Percentiles rank a stretch among this genome's conserved stretches.
Evolutionary conservation across 92 coral and sea anemone genomes (phyloP).

Genomic region (Umimayanthus kanabou): DNA sequence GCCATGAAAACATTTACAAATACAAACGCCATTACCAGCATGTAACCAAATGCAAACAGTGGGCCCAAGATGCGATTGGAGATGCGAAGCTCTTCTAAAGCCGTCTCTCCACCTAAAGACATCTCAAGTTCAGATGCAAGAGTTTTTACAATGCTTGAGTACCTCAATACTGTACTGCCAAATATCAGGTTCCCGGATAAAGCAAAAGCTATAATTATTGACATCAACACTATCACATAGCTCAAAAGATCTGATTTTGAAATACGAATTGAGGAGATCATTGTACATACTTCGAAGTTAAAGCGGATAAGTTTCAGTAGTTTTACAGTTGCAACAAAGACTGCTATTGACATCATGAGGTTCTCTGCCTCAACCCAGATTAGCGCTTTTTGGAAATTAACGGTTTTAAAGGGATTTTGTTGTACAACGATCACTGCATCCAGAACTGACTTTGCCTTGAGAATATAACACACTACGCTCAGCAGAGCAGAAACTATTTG

Average conservation of each 20-base stretch:
- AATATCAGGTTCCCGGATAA: constrained; percentile 39
- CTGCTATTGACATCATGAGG: constrained; percentile 22
- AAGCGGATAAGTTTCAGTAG: constrained; percentile 15
- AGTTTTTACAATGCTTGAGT: constrained; percentile 47
- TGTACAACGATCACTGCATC: background rate
- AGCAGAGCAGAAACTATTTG: constrained; percentile 2
- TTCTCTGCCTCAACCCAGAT: constrained; percentile 32
- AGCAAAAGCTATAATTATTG: constrained; percentile 11
- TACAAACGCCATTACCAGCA: constrained; percentile 58
- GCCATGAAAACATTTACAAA: constrained; percentile 74
- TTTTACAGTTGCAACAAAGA: constrained; percentile 25
- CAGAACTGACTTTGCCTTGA: constrained; percentile 9
- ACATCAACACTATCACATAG: background rate
- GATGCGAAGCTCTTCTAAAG: constrained; percentile 39
- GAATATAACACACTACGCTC: constrained; percentile 4
- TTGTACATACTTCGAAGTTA: background rate
- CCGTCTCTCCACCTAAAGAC: constrained; percentile 59
- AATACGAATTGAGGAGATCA: background rate
- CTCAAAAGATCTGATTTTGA: constrained; percentile 9
- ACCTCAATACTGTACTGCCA: constrained; percentile 50
- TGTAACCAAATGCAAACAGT: constrained; percentile 58
- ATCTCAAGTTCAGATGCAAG: constrained; percentile 56
- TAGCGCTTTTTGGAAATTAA: constrained; percentile 7
- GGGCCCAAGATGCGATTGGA: constrained; percentile 57
- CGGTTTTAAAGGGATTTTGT: constrained; percentile 16